Evolutionary conservation across 2,113 vertebrate species (phyloP), one percentile per base, ranked within the genome.

Genomic region (Saccopteryx leptura): DNA sequence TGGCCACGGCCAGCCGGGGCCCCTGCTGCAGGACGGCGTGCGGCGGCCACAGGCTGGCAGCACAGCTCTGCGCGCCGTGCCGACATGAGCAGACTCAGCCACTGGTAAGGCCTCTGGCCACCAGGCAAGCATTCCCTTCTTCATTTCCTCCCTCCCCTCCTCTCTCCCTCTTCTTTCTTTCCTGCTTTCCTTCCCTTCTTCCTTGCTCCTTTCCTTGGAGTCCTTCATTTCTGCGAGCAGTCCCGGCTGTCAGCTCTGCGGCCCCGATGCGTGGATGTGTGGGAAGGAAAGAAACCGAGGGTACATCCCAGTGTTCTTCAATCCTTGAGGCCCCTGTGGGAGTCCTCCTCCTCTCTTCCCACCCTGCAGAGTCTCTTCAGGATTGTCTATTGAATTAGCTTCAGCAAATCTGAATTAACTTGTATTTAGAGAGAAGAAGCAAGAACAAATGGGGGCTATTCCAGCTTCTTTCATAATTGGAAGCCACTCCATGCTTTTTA

Each of bases 401-500:
- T 46, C 46, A 75, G 79, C 31, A 15, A 50, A 91, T 79, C 48
- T 91, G 61, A 87, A 92, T 69, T 71, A 78, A 66, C 28, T 26
- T 78, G n/a, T n/a, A 93, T 72, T 94, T 69, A 93, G 71, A 95
- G 23, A 60, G 31, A 83, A 88, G 56, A 24, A 66, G 0, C 4
- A 60, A 18, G n/a, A 28, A 88, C 63, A 85, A 76, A 9, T 81
- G 15, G 19, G 95, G 69, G 58, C 69, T 92, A 65, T 33, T 52
- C 7, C 46, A 88, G 76, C 39, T 79, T 89, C 7, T 63, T 23
- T 12, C 17, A 75, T 75, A 93, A 82, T 19, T 39, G 23, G 54
- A 94, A 97, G 63, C 15, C 13, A 78, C 23, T 9, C 78, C 85
- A 86, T 72, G n/a, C 7, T 66, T 85, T 91, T 81, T 19, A 81